Evolutionary conservation across 1,140 invertebrate species (phyloP).

Genomic region (Orchesella cincta): DNA sequence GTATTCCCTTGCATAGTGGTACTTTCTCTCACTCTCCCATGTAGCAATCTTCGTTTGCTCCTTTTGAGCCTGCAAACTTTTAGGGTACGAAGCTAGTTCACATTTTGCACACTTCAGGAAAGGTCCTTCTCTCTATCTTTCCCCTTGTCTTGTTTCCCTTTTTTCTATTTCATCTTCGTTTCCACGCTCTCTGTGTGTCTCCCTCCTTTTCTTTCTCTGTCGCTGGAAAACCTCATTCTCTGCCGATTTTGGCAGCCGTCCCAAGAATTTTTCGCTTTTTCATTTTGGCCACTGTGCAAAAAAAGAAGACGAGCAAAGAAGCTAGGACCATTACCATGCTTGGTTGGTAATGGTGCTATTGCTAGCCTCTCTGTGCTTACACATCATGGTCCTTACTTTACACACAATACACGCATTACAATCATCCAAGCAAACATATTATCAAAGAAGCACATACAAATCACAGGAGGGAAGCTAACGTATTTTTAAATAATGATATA

Average conservation of each 20-base stretch:
- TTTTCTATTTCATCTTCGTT: not conserved
- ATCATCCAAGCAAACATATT: conserved; percentile 27
- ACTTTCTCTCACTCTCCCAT: not conserved
- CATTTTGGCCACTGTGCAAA: conserved; percentile 24
- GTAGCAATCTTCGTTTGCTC: not conserved
- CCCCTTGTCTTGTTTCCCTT: not conserved
- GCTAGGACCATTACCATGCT: not conserved
- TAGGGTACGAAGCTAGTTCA: not conserved
- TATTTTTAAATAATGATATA: conserved; percentile 13
- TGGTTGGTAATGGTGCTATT: not conserved
- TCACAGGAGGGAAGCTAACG: conserved; percentile 3
- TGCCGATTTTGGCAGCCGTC: conserved; percentile 15
- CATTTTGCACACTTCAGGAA: not conserved
- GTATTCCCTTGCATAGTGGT: not conserved
- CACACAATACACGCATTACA: conserved; percentile 23
- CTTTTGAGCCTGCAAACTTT: not conserved
- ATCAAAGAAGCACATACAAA: conserved; percentile 12
- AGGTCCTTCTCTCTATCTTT: not conserved
- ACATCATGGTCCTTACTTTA: not conserved
- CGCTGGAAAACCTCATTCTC: conserved; percentile 26
- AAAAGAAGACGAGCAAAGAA: not conserved
- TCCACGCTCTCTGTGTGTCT: not conserved
- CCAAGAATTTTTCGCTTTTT: conserved; percentile 24
- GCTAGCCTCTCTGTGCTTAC: not conserved
- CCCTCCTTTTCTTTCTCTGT: conserved; percentile 12